phyloP scores from a whole-genome alignment of 2,113 vertebrate genomes.

The Daboia siamensis region DNA sequence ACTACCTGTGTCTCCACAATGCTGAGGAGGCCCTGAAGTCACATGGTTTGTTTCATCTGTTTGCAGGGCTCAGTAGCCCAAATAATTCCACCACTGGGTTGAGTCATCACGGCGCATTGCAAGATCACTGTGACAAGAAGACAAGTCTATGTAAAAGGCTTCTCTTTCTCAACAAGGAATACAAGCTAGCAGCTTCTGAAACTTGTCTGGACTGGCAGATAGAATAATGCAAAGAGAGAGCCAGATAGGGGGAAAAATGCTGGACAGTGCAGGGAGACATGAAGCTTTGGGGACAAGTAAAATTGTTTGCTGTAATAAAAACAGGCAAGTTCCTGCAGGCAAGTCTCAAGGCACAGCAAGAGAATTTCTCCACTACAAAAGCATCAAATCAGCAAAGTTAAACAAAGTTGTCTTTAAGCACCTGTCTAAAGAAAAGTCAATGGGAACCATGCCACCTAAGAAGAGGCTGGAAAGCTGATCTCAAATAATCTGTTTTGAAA shows the following conservation, averaged over 20 bases:
- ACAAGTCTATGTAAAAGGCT: slow-evolving; percentile 27
- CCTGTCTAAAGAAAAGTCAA: slow-evolving; percentile 40
- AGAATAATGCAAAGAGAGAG: slow-evolving; percentile 46
- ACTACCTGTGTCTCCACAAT: not conserved
- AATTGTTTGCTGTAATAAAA: slow-evolving; percentile 68
- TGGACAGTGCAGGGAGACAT: slow-evolving; percentile 24
- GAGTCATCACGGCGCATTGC: slow-evolving; percentile 26
- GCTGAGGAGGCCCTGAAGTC: slow-evolving; percentile 11
- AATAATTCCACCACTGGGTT: not conserved
- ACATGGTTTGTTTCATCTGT: slow-evolving; percentile 37
- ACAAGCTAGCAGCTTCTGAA: slow-evolving; percentile 41
- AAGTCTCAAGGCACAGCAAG: slow-evolving; percentile 51
- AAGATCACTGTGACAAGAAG: slow-evolving; percentile 31
- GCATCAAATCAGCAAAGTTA: slow-evolving; percentile 51
- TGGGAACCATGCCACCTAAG: slow-evolving; percentile 1
- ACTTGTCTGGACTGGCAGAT: slow-evolving; percentile 53
- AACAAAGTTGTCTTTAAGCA: slow-evolving; percentile 47
- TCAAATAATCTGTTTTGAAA: slow-evolving; percentile 44
- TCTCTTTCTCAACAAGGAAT: slow-evolving; percentile 43
- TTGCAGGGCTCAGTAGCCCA: slow-evolving; percentile 40
- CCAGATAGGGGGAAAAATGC: slow-evolving; percentile 46
- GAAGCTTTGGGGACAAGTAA: slow-evolving; percentile 66
- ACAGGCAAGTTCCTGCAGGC: slow-evolving; percentile 46
- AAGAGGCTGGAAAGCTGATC: slow-evolving; percentile 33
- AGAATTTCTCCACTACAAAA: slow-evolving; percentile 46